Evolutionary conservation across 2,797 vertebrate genomes (phyloP).

Genomic region (Schizopygopsis pylzovi): DNA sequence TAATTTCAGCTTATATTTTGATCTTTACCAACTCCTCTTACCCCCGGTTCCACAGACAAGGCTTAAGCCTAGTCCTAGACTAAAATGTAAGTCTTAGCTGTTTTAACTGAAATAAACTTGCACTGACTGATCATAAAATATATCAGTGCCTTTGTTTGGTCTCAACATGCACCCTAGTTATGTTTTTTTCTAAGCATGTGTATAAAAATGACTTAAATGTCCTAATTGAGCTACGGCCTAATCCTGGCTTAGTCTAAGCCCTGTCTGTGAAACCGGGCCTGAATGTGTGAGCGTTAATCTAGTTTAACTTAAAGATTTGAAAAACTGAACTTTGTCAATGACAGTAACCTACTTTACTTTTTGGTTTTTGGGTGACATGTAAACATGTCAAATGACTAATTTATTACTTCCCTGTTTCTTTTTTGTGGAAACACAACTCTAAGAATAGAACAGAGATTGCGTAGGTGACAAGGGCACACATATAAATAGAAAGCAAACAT

Average conservation of each 20-base stretch:
- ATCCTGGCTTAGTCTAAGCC: too few relatives aligned
- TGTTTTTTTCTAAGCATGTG: too few relatives aligned
- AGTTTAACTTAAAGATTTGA: background rate
- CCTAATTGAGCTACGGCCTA: too few relatives aligned
- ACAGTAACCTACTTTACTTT: background rate
- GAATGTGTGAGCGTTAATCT: background rate
- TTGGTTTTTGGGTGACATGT: background rate
- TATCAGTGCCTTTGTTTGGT: too few relatives aligned
- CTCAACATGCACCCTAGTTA: too few relatives aligned
- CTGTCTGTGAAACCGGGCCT: too few relatives aligned
- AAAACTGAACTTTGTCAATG: background rate
- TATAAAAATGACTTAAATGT: too few relatives aligned
- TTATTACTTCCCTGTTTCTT: background rate
- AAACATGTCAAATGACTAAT: conserved; percentile 1
- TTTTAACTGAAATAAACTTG: too few relatives aligned
- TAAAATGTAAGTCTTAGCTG: too few relatives aligned
- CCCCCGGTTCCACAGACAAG: too few relatives aligned
- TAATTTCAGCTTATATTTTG: background rate
- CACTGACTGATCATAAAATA: too few relatives aligned
- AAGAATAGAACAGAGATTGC: conserved; percentile 47
- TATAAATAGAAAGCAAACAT: conserved; percentile 50
- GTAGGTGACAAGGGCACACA: conserved; percentile 25
- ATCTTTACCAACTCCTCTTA: background rate
- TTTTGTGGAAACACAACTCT: conserved; percentile 31
- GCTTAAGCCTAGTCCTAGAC: too few relatives aligned